Conservation (phyloP, 2,113 vertebrate genomes). For the Anas platyrhynchos region DNA sequence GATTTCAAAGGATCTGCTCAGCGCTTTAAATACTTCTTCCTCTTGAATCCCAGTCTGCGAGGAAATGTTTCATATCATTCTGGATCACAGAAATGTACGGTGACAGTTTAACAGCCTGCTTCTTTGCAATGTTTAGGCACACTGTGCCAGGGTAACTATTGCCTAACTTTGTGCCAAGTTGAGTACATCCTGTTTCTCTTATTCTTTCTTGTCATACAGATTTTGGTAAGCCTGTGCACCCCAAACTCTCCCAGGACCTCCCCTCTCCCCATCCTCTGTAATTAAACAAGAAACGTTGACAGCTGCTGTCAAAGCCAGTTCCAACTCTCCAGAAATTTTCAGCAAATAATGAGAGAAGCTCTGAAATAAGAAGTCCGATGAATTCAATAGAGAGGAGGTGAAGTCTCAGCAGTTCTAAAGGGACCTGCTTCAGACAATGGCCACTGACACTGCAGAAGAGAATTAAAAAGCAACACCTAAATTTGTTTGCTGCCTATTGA, state of each 20-base stretch:
- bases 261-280: neutral
- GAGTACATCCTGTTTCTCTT: neutral
- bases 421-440: neutral
- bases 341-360: neutral
- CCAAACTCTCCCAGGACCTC: conserved; percentile 33
- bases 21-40: neutral
- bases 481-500: neutral
- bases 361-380: conserved; percentile 11
- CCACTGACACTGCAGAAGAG: neutral
- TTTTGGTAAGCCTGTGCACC: conserved; percentile 19
- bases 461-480: neutral
- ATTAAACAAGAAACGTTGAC: conserved; percentile 45
- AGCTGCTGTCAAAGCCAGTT: conserved; percentile 22
- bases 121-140: neutral
- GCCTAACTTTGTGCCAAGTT: neutral
- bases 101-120: conserved; percentile 33
- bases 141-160: conserved; percentile 11
- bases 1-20: neutral
- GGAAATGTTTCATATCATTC: neutral
- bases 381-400: neutral
- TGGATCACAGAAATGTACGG: neutral
- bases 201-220: neutral
- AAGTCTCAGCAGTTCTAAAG: neutral
- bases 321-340: neutral
- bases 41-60: neutral